These are phyloP conservation scores for Dryobota labecula DNA, from an alignment of 2,888 invertebrate species.

Conservation along the genomic window DNA sequence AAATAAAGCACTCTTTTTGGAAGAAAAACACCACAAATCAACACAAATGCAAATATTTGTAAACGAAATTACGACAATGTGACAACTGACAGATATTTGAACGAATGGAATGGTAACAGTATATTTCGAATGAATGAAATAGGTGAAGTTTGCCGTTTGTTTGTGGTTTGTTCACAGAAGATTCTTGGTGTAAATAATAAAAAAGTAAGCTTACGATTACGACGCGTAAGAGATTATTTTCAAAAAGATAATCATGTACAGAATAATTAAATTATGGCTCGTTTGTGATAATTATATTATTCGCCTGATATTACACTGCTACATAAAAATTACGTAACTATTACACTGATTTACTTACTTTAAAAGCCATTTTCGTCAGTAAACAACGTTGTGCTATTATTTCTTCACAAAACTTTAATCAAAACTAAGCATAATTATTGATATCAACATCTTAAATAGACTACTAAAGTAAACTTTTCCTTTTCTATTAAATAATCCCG, in stretches of 20 bases:
- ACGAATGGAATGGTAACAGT: not conserved
- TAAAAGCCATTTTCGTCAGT: slow-evolving; percentile 63
- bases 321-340: not conserved
- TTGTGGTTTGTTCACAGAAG: slow-evolving; percentile 4
- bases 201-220: not conserved
- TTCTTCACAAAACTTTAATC: slow-evolving; percentile 60
- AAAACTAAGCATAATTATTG: slow-evolving; percentile 70
- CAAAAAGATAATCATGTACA: too few species aligned
- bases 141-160: not conserved
- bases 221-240: not conserved
- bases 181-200: not conserved
- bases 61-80: not conserved
- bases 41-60: slow-evolving; percentile 16
- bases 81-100: slow-evolving; percentile 3
- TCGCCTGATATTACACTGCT: too few species aligned
- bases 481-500: slow-evolving; percentile 72
- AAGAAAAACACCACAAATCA: slow-evolving; percentile 10
- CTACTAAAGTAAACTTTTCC: slow-evolving; percentile 63
- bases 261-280: too few species aligned
- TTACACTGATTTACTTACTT: slow-evolving; percentile 70
- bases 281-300: too few species aligned
- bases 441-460: slow-evolving; percentile 77
- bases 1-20: not conserved
- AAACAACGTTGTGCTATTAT: slow-evolving; percentile 49
- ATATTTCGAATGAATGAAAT: slow-evolving; percentile 10